Base-by-base conservation (phyloP, 2,888 invertebrate species). In the Iphiclides podalirius region DNA sequence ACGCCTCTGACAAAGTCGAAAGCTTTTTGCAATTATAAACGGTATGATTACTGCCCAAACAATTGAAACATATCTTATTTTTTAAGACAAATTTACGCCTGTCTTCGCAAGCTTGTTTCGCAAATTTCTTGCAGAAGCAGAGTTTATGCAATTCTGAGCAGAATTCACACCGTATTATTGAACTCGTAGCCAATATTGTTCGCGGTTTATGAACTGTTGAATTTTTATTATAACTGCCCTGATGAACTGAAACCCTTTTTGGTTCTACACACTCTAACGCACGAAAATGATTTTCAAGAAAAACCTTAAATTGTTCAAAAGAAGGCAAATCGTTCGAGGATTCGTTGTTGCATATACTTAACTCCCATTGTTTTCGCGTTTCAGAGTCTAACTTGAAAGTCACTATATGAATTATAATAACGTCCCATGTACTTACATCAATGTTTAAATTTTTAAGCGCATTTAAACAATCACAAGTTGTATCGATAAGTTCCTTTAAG, bases 11-110 rank as follows among this genome's bases (percentile, higher is more conserved):
- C 59, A 60, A 6, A 50, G 15, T 7, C 52, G 44, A 40, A 59
- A 60, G 14, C 15, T 52, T 47, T 13, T 34, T 42, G 28, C 61
- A 62, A 9, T 20, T 3, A 20, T 3, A 20, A 3, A 20, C 20
- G 4, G 9, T 43, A 43, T 52, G 46, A 44, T 44, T 40, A 20
- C 48, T 15, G 9, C 50, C 44, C 34, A 57, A 50, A 37, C 58
- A 60, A 38, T 58, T 61, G 28, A 53, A 57, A 34, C 58, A 59
- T 2, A 57, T 15, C 1, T 31, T 23, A 11, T 50, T 47, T n/a
- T 35, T 36, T 31, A 41, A 31, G n/a, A 53, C 51, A 49, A 42
- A 51, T n/a, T 41, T 28, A 36, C 45, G 45, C 26, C 41, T 23
- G 20, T 6, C 6, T 20, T 20, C 20, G 3, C 3, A 3, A 20